Base-by-base conservation (phyloP, 2,888 invertebrate species). In the Bursaphelenchus okinawaensis region DNA sequence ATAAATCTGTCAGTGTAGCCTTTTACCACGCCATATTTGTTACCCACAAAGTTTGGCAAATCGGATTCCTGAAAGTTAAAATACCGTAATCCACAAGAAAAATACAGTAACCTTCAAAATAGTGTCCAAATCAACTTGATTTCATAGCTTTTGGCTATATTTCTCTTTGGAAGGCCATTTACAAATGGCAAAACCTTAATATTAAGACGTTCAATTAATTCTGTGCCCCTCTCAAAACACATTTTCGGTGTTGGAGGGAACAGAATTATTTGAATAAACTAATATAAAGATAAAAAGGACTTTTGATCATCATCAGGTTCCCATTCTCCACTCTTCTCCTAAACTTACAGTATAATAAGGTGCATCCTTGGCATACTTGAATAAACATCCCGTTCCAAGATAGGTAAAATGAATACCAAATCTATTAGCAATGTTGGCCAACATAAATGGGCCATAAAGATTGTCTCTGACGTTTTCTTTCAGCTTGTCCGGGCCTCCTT, bases 391-490 rank as follows among this genome's bases (percentile, higher is more conserved):
- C 7, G 76, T 70, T 28, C 75, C 80, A 20, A 81, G 55, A 58
- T 80, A 74, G 16, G 77, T 75, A 65, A 77, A 78, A 59, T 75
- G 78, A 19, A 81, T 62, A 50, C 74, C 66, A 22, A 69, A 52
- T 24, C 68, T 67, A 24, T 75, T 70, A 55, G 75, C 68, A 23
- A 79, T 31, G 24, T 72, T 69, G 52, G 80, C 79, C 65, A 80
- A 60, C 7, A 72, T 67, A 76, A 78, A 81, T 16, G 80, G 80
- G n/a, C 75, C 72, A 60, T 75, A 80, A 29, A 77, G 67, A 57
- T 82, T 79, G 59, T 72, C 70, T 20, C 71, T 69, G 57, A 76
- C 68, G 68, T 78, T 79, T 28, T 70, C 68, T 16, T 68, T 68
- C 24, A 81, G 67, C 22, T 68, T 72, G 58, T 72, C 67, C 50